Evolutionary conservation across 2,797 vertebrate genomes (phyloP), one percentile per base, ranked within the genome.

Genomic region (Hemitrygon akajei): DNA sequence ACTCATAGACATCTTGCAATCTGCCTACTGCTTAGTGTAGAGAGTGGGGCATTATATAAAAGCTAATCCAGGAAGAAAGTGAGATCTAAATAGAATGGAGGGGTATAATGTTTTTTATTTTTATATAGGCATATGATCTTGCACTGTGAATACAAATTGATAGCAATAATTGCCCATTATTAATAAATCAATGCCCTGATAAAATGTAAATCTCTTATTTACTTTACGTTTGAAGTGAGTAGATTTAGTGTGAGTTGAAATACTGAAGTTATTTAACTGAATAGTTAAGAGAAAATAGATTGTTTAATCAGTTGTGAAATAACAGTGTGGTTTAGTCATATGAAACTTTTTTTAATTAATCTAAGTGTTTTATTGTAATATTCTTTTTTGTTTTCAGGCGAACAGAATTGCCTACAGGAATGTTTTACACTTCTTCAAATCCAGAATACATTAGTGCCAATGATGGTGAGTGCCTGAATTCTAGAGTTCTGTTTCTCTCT

Each of bases 361-460:
- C 18, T 2, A 34, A 60, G 12, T 89, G 22, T 7, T 87, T 66
- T 37, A 69, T 11, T 93, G 40, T 25, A 71, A n/a, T 27, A 58
- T 80, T 20, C 3, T 73, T 58, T 56, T 25, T 20, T 75, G 5
- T n/a, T 94, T 95, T 27, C 94, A 99, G 99, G 94, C 98, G 99
- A 96, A 98, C 97, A 0, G 98, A 99, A 94, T 98, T 98, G 94
- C 99, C 98, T 0, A 97, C 98, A 0, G 99, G 99, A 94, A 98
- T 98, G 0, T 97, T 99, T 30, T 99, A 99, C 0, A 98, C 99
- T 0, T 99, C 99, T 34, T 99, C 98, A 2, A 99, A 99, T 95
- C 99, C 99, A 0, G 99, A 99, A 94, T 99, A 99, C 95, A 97
- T 99, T 96, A 99, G 98, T 0, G 97, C 98, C 94, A 98, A 97